Base-by-base conservation (phyloP, 2,888 invertebrate genomes). In the Parochlus steinenii region DNA sequence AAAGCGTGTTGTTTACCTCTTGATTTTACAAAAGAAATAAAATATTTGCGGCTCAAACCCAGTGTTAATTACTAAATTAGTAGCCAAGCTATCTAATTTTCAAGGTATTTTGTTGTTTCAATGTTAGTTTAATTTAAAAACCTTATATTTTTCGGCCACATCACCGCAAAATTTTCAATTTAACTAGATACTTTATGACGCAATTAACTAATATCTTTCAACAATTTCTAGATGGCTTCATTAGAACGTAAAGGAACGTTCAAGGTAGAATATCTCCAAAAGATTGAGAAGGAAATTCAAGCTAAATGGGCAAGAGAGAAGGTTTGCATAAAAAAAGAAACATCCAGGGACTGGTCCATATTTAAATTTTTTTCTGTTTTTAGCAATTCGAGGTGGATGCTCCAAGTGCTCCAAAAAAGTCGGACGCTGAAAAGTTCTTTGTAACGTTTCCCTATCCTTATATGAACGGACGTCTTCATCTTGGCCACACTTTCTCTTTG, bases 371-470 rank as follows among this genome's bases (percentile, higher is more conserved):
- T 37, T 12, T 25, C 6, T 16, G 28, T 6, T 33, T 27, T 20
- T 35, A 35, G 27, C 12, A 67, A 3, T 83, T 80, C 55, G 89
- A 97, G 61, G 61, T 68, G 33, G 77, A 97, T 64, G 89, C 87
- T 3, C 80, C 81, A 1, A 50, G 54, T 11, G 58, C 65, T 5
- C 58, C 63, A 40, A 70, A 61, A 40, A 67, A 66, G 47, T 55
- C 61, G 11, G 51, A 54, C 6, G 63, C 72, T 48, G 83, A 85
- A 42, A 98, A 97, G 53, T 97, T 81, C 54, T 64, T 93, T 45
- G 82, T 80, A 22, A 92, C 92, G 3, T 98, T 98, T 63, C 98
- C 98, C 2, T 98, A 77, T 61, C 98, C 98, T 0, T 98, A 99
- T 53, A 98, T 98, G 97, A 98, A 98, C 67, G 98, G 98, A 7